Base-by-base conservation (phyloP, 2,797 vertebrate genomes). In the Zenarchopterus dispar region DNA sequence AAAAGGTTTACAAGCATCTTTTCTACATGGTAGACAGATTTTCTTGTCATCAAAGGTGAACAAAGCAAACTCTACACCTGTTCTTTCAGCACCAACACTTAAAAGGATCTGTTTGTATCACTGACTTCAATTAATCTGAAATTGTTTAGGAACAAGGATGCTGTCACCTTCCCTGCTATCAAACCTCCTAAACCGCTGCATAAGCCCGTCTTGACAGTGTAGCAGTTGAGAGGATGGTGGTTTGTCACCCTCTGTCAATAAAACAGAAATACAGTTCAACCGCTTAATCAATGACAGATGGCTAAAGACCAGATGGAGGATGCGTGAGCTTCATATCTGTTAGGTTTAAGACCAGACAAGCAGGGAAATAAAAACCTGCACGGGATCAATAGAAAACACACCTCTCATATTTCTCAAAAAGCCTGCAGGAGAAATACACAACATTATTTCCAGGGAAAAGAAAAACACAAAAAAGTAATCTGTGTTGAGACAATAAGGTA, bases 231-330 rank as follows among this genome's bases (percentile, higher is more conserved):
- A 0, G 5, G 10, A 67, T 10, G 18, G 56, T 3, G 9, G 31
- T 53, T 67, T 61, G 57, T 65, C 2, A 3, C 52, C 59, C 59
- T 57, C 67, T 60, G 61, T 54, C 50, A 51, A 56, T 81, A 50
- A 71, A 75, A 62, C 1, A n/a, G 18, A 66, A 8, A 44, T 49
- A 56, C 17, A 18, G 48, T 13, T 16, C 68, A 73, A 76, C 48
- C 58, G 58, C 58, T 66, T 56, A 57, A 85, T 83, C 69, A 62
- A 63, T 81, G 77, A 63, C 69, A 70, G 53, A 62, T 56, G 22
- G 45, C 44, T 57, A 6, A 10, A 47, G 49, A 17, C 13, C 26
- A 57, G 63, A 53, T 23, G 1, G 45, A 58, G 48, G 62, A 80
- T 62, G 24, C 70, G 84, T 48, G n/a, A 60, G 50, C 56, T 42